A percentile compares a stretch with the other conserved stretches of the same genome.
Conservation (phyloP, 2,797 vertebrate species). For the Carapus acus region DNA sequence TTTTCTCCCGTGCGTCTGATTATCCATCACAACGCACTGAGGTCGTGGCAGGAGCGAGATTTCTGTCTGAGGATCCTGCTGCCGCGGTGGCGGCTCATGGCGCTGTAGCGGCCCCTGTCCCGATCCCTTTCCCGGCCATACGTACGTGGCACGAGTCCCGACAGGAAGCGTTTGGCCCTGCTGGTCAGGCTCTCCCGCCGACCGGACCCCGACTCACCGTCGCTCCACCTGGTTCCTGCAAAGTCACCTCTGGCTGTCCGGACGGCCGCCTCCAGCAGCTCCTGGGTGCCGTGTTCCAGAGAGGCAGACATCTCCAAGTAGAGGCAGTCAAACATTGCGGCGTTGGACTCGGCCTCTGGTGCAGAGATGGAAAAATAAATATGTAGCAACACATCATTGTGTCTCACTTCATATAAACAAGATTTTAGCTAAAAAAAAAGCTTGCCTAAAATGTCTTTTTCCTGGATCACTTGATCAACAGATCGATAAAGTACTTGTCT, state of each 20-base stretch:
- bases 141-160: constrained; percentile 79
- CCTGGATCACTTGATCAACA: no score
- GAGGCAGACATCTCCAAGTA: constrained; percentile 88
- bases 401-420: no score
- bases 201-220: constrained; percentile 58
- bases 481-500: no score
- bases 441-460: no score
- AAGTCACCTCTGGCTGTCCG: constrained; percentile 80
- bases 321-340: constrained; percentile 81
- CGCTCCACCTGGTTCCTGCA: constrained; percentile 65
- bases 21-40: constrained; percentile 77
- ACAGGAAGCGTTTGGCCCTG: constrained; percentile 84
- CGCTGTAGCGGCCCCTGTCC: constrained; percentile 66
- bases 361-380: background rate
- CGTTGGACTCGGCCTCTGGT: constrained; percentile 78
- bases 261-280: constrained; percentile 82
- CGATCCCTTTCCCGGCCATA: constrained; percentile 68
- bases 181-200: constrained; percentile 86
- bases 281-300: constrained; percentile 84
- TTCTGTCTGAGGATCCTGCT: constrained; percentile 86
- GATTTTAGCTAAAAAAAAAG: no score
- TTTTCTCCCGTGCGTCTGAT: constrained; percentile 10
- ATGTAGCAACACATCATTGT: background rate
- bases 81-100: constrained; percentile 71
- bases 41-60: constrained; percentile 90